Conservation (phyloP, 2,113 vertebrate genomes). For the Saguinus midas region DNA sequence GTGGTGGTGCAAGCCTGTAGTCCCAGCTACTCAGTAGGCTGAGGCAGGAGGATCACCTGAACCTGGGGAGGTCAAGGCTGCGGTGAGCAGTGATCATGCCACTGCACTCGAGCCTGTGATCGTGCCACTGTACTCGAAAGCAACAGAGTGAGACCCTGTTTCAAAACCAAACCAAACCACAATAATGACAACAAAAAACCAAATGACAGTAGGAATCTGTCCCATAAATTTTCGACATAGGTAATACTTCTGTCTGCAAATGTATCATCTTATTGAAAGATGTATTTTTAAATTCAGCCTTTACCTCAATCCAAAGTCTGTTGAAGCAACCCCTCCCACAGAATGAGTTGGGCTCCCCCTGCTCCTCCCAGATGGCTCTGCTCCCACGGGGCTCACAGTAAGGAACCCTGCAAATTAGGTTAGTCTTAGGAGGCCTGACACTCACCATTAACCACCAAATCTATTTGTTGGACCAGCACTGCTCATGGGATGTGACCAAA, state of each 20-base stretch:
- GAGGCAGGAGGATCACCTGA: too few species aligned
- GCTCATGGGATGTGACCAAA: neutral
- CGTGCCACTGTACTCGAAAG: too few species aligned
- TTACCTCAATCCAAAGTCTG: neutral
- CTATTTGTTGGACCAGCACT: neutral
- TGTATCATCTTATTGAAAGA: neutral
- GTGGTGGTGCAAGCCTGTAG: too few species aligned
- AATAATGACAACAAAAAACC: too few species aligned
- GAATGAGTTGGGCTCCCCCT: neutral
- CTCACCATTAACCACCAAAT: neutral
- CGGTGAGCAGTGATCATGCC: too few species aligned
- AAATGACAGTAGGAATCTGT: neutral
- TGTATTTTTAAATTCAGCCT: neutral
- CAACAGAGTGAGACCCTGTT: too few species aligned
- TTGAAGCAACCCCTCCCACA: neutral
- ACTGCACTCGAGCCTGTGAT: too few species aligned
- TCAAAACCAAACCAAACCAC: too few species aligned
- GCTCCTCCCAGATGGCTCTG: neutral
- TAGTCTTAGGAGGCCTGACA: neutral
- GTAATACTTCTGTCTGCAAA: neutral
- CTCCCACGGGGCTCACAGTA: neutral
- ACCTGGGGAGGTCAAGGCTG: too few species aligned
- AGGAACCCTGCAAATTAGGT: neutral
- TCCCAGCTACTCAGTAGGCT: too few species aligned
- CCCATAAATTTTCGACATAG: neutral